Evolutionary conservation across 53 echinoderm and acorn worm genomes (phyloP).

Genomic region (Temnopleurus reevesii): DNA sequence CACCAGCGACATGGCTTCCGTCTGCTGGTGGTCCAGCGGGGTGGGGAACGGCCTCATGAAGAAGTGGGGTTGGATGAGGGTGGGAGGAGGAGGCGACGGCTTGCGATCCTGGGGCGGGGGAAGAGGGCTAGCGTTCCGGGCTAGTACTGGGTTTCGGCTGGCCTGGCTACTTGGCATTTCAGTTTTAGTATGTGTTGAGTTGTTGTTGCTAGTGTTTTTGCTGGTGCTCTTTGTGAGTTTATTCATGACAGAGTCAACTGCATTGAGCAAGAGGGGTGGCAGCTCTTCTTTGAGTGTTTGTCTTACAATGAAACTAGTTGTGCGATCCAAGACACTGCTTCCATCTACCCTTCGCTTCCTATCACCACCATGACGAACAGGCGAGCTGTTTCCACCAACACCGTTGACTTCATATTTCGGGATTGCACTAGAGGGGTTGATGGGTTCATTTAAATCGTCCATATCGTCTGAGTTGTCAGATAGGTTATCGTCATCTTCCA

Average conservation of each 20-base stretch:
- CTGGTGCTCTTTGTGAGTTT: conserved; percentile 39
- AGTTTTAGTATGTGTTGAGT: conserved; percentile 15
- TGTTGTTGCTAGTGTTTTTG: conserved; percentile 54
- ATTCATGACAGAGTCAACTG: conserved; percentile 47
- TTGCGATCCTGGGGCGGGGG: conserved; percentile 28
- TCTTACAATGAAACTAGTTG: conserved; percentile 47
- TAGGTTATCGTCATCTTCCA: conserved; percentile 75
- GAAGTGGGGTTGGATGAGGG: conserved; percentile 15
- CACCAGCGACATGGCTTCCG: conserved; percentile 90
- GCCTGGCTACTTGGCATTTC: not conserved
- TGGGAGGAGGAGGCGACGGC: conserved; percentile 15
- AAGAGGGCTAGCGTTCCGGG: conserved; percentile 54
- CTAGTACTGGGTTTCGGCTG: conserved; percentile 63
- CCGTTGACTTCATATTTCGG: conserved; percentile 72
- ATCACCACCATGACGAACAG: not conserved
- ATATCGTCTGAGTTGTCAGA: conserved; percentile 83
- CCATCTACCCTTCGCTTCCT: conserved; percentile 40
- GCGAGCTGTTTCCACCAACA: conserved; percentile 36
- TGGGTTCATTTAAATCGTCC: conserved; percentile 88
- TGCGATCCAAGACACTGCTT: conserved; percentile 39
- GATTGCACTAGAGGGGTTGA: conserved; percentile 77
- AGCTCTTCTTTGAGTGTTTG: conserved; percentile 63
- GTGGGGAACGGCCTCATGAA: conserved; percentile 35
- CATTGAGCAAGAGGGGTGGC: conserved; percentile 26
- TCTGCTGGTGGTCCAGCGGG: conserved; percentile 69